Conservation (phyloP, 2,113 vertebrate genomes). For the Pampusana beccarii region DNA sequence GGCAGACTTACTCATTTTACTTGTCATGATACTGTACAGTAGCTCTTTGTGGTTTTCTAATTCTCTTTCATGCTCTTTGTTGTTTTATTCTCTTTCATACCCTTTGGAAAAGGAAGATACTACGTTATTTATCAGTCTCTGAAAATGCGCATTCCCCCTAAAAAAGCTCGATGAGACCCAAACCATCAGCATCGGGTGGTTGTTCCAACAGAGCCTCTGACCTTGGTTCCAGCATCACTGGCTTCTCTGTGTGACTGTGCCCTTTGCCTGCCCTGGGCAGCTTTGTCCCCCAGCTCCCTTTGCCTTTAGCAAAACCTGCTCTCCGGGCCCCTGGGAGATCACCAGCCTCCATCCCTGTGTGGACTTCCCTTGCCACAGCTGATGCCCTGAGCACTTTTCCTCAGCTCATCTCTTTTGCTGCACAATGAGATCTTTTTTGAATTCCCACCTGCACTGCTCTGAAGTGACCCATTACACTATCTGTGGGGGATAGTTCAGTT, state of each 20-base stretch:
- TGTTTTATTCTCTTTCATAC: constrained; percentile 12
- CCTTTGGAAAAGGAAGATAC: constrained; percentile 6
- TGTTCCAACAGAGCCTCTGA: background rate
- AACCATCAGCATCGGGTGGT: background rate
- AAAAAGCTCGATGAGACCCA: background rate
- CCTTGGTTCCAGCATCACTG: background rate
- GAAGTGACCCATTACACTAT: background rate
- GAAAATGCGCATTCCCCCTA: background rate
- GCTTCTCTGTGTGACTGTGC: background rate
- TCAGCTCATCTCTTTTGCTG: background rate
- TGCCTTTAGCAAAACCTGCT: background rate
- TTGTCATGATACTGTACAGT: constrained; percentile 30
- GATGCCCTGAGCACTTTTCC: background rate
- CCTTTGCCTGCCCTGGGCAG: background rate
- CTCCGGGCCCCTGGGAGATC: background rate
- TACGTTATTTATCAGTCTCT: background rate
- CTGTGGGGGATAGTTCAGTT: background rate
- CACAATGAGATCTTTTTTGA: background rate
- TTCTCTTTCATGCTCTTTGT: constrained; percentile 23
- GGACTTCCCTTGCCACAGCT: background rate
- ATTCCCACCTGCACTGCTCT: background rate
- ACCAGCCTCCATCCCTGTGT: background rate
- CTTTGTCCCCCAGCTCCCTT: background rate
- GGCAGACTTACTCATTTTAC: background rate
- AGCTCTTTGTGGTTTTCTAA: constrained; percentile 24